Evolutionary conservation across 2,888 invertebrate species (phyloP).

Genomic region (Trachelus tabidus): DNA sequence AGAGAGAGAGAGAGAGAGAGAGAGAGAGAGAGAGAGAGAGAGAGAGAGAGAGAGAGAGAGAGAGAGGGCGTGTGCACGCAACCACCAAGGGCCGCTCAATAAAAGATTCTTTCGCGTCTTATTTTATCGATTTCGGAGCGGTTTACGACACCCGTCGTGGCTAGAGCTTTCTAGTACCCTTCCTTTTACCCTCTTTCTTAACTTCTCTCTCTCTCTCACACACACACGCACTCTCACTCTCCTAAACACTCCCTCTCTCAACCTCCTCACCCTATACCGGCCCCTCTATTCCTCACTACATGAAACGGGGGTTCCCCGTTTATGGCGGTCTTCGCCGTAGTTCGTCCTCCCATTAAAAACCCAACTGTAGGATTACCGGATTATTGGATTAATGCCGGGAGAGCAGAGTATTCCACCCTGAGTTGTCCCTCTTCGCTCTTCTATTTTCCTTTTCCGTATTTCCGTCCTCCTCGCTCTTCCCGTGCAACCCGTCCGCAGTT

Average conservation of each 20-base stretch:
- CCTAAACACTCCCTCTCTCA: background rate
- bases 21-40: too few relatives aligned
- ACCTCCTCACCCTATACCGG: background rate
- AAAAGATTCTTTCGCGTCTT: slow-evolving; percentile 1
- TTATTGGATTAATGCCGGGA: slow-evolving; percentile 16
- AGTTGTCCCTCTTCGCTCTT: background rate
- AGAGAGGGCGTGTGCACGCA: background rate
- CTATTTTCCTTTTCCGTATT: background rate
- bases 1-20: too few relatives aligned
- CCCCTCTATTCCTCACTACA: background rate
- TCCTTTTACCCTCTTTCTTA: slow-evolving; percentile 8
- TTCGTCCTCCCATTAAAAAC: slow-evolving; percentile 8
- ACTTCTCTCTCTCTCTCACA: slow-evolving; percentile 1
- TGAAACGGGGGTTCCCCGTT: background rate
- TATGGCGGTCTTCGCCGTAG: slow-evolving; percentile 3
- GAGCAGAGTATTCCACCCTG: background rate
- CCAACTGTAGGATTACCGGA: slow-evolving; percentile 9
- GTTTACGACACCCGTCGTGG: slow-evolving; percentile 6
- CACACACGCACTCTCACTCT: background rate
- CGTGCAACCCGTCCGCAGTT: background rate
- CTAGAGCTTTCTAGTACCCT: background rate
- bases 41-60: background rate
- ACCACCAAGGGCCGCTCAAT: slow-evolving; percentile 3
- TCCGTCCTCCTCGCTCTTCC: background rate
- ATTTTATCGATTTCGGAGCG: background rate